phyloP scores from a whole-genome alignment of 1,140 invertebrate species.

The Papilio helenus region DNA sequence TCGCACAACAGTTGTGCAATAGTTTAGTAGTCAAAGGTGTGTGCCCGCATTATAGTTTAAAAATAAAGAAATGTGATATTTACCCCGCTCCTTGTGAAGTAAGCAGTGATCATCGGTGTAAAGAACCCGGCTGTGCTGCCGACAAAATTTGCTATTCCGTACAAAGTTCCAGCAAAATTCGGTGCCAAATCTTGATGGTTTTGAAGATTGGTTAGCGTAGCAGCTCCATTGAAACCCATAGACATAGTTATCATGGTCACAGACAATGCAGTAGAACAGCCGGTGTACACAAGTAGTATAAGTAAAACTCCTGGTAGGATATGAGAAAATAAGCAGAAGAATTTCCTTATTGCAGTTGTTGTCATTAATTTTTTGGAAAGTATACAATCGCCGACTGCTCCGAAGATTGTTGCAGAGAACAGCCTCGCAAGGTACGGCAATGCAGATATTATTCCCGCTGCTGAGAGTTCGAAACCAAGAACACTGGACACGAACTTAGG shows the following conservation, averaged over 20 bases:
- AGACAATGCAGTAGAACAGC: slow-evolving; percentile 85
- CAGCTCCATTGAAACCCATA: slow-evolving; percentile 92
- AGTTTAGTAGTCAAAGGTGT: no score
- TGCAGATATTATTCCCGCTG: slow-evolving; percentile 88
- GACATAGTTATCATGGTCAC: slow-evolving; percentile 88
- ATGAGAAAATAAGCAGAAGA: slow-evolving; percentile 89
- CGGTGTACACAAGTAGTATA: slow-evolving; percentile 86
- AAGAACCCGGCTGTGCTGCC: slow-evolving; percentile 90
- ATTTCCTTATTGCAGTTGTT: slow-evolving; percentile 86
- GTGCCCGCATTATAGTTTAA: no score
- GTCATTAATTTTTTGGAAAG: slow-evolving; percentile 83
- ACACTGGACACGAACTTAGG: slow-evolving; percentile 94
- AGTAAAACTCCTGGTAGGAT: slow-evolving; percentile 87
- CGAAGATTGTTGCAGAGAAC: slow-evolving; percentile 86
- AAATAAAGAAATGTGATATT: slow-evolving; percentile 42
- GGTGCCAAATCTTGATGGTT: slow-evolving; percentile 92
- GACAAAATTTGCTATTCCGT: slow-evolving; percentile 89
- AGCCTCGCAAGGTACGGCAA: slow-evolving; percentile 87
- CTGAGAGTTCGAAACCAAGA: slow-evolving; percentile 91
- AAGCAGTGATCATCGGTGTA: slow-evolving; percentile 87
- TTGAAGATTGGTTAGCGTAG: slow-evolving; percentile 91
- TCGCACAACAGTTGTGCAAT: no score
- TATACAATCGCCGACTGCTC: slow-evolving; percentile 86
- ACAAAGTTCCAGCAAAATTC: slow-evolving; percentile 90
- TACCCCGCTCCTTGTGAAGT: slow-evolving; percentile 86